Evolutionary conservation across 1,140 invertebrate species (phyloP).

Genomic region (Rhagoletis pomonella): DNA sequence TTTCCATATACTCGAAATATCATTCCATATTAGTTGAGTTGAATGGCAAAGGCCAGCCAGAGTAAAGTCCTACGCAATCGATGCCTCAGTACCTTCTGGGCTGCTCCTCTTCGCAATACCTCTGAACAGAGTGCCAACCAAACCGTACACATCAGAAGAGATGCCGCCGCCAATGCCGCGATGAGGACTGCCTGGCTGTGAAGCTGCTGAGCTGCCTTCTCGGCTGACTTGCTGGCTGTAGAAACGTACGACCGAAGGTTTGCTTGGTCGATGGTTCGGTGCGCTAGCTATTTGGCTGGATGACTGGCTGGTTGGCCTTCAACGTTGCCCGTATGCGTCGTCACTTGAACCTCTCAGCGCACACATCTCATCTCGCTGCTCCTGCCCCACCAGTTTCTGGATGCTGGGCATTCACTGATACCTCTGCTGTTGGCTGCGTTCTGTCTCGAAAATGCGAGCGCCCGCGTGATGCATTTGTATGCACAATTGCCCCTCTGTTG

Average conservation of each 20-base stretch:
- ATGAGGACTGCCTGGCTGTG: constrained; percentile 18
- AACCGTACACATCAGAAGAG: neutral
- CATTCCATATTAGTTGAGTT: neutral
- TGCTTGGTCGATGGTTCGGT: neutral
- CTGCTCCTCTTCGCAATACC: neutral
- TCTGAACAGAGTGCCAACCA: neutral
- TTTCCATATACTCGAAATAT: neutral
- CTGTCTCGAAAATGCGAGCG: neutral
- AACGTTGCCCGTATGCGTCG: neutral
- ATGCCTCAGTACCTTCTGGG: neutral
- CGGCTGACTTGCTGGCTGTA: neutral
- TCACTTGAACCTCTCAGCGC: neutral
- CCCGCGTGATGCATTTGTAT: neutral
- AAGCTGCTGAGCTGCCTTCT: too few species aligned
- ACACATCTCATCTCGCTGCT: neutral
- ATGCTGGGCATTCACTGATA: neutral
- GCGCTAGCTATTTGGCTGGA: too few species aligned
- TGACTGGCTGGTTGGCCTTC: constrained; percentile 7
- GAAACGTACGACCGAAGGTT: neutral
- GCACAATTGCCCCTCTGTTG: neutral
- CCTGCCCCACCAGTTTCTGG: neutral
- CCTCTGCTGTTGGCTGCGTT: neutral
- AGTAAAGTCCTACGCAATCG: neutral
- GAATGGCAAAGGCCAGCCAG: neutral
- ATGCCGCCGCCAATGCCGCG: constrained; percentile 21